Evolutionary conservation across 1,140 invertebrate genomes (phyloP), one percentile per base, ranked within the genome.

Genomic region (Hyposmocoma kahamanoa): DNA sequence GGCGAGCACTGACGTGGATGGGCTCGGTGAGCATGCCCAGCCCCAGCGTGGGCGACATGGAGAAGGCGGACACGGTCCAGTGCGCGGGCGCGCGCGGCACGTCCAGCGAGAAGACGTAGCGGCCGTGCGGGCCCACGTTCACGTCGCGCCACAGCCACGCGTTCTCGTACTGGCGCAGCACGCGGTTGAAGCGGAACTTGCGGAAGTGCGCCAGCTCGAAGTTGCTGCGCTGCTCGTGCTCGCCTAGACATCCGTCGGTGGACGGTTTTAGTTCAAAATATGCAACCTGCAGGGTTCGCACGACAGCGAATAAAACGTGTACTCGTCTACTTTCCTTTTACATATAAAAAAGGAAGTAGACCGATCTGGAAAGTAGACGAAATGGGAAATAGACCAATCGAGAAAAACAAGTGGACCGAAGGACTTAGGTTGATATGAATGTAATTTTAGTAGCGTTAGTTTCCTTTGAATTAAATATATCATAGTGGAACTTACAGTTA

Each of bases 111-210:
- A 98, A 97, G 24, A 96, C 94, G 59, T 90, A 93, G 20, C 95
- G 89, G 2, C 95, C 95, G 77, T 96, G 94, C 11, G 95, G 96
- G 9, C 96, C 96, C 53, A 97, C 96, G 81, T 97, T 97, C 11
- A 96, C 92, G 83, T 97, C 96, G 56, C 93, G 91, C 96, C 96
- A 98, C 3, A 97, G 81, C 96, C 96, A 98, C 22, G 95, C 93
- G 67, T 97, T 97, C 52, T 97, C 95, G 80, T 97, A 98, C 68
- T 96, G 94, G 2, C 96, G 88, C 62, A 95, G 91, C 34, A 97
- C 90, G 36, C 94, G 89, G 80, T 95, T 97, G 64, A 95, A 95
- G 1, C 96, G 89, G 73, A 93, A 92, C 73, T 95, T 95, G 47
- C 95, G 85, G 85, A 94, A 95, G 46, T 92, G 79, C 0, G 89